phyloP scores from a whole-genome alignment of 2,888 invertebrate genomes.

The Amphimallon solstitiale region DNA sequence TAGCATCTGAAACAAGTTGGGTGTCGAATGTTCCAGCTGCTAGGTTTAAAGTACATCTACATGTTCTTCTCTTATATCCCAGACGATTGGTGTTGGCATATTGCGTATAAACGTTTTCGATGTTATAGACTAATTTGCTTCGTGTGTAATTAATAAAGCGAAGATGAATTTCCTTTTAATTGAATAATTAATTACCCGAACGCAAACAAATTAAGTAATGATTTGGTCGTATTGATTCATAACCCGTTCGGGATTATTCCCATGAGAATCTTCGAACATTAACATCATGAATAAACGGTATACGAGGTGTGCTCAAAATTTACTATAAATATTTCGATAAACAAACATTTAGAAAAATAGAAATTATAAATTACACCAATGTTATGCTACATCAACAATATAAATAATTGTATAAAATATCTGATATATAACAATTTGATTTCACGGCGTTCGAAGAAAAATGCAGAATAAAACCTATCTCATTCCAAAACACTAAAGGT shows the following conservation, averaged over 20 bases:
- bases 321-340: too few relatives aligned
- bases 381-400: too few relatives aligned
- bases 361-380: too few relatives aligned
- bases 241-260: slow-evolving; percentile 16
- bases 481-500: too few relatives aligned
- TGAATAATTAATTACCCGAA: slow-evolving; percentile 29
- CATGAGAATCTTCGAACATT: background rate
- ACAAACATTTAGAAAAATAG: too few relatives aligned
- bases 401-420: too few relatives aligned
- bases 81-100: background rate
- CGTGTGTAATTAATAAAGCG: slow-evolving; percentile 18
- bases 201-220: slow-evolving; percentile 24
- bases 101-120: background rate
- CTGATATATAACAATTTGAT: too few relatives aligned
- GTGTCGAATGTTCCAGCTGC: background rate
- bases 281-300: background rate
- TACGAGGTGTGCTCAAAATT: too few relatives aligned
- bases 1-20: slow-evolving; percentile 4
- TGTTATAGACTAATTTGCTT: slow-evolving; percentile 11
- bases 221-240: slow-evolving; percentile 21
- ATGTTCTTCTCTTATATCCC: background rate
- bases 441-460: too few relatives aligned
- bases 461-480: too few relatives aligned
- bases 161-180: slow-evolving; percentile 28
- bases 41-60: background rate